Percentiles rank a stretch among this genome's conserved stretches.
phyloP scores from a whole-genome alignment of 2,797 vertebrate genomes.

The Rhinoraja longicauda region DNA sequence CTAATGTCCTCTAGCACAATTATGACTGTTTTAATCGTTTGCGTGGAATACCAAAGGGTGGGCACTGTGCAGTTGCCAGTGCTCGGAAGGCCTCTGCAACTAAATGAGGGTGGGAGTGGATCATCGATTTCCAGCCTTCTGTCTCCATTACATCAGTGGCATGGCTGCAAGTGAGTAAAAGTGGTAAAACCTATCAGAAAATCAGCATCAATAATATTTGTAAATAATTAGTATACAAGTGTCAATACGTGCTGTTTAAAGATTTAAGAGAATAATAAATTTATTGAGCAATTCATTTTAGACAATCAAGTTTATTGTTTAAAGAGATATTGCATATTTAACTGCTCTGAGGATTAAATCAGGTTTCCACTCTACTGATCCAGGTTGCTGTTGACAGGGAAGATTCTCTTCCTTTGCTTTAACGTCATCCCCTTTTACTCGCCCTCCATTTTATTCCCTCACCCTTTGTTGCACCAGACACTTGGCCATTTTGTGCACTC shows the following conservation, averaged over 20 bases:
- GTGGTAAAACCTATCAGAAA: constrained; percentile 19
- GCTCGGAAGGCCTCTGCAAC: constrained; percentile 97
- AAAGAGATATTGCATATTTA: background rate
- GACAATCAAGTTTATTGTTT: background rate
- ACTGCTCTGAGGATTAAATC: background rate
- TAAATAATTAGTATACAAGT: background rate
- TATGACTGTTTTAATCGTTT: constrained; percentile 96
- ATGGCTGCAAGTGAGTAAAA: constrained; percentile 72
- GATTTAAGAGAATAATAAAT: background rate
- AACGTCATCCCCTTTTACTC: background rate
- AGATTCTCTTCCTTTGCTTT: constrained; percentile 3
- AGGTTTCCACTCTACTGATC: background rate
- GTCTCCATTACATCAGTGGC: constrained; percentile 98
- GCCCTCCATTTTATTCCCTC: background rate
- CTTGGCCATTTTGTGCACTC: background rate
- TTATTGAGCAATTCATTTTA: background rate
- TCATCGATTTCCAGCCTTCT: constrained; percentile 98
- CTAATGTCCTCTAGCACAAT: constrained; percentile 63
- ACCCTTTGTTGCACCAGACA: background rate
- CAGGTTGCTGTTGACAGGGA: background rate
- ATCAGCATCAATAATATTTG: background rate
- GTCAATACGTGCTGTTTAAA: background rate
- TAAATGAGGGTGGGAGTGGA: constrained; percentile 97
- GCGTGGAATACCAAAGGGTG: constrained; percentile 87
- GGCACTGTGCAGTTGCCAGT: constrained; percentile 88